Base-by-base conservation (phyloP, 2,888 invertebrate genomes). In the Dione juno region DNA sequence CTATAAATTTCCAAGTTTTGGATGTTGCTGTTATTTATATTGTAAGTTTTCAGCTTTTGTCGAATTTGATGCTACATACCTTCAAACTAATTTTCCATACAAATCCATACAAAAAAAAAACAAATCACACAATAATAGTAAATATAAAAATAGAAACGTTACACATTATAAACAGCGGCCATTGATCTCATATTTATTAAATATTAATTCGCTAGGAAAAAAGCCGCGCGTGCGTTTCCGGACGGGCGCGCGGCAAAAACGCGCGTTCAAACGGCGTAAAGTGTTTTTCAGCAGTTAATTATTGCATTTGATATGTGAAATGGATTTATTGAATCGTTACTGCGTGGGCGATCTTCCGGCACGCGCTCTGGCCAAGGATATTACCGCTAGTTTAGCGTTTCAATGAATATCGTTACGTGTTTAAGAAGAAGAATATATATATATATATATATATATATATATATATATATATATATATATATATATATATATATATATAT, bases 221-320 rank as follows among this genome's bases (percentile, higher is more conserved):
- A 80, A 79, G 77, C 76, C 81, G 87, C 88, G 88, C 79, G 80
- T 79, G 81, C 77, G 77, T 78, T 81, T 81, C 78, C 80, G 76
- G 77, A 81, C 77, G 75, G 77, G 72, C 73, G 73, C 80, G 72
- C 71, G 74, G 76, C 74, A 79, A 78, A 81, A 81, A 79, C 78
- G 77, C 80, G 80, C 79, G 78, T n/a, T 74, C 71, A 70, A 67
- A 58, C 67, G 35, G 77, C 82, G 80, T 82, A 79, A 82, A 81
- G 81, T 80, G 81, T 82, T 82, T 82, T 82, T 77, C 76, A 72
- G 74, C 77, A 78, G 81, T 81, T 82, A 80, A 79, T 75, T 71
- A 79, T 78, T 77, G 79, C 80, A 69, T 74, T 73, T 72, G 71
- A 69, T 71, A 75, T 71, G 74, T 74, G 74, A 69, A 70, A 76